Base-by-base conservation (phyloP, 1,140 invertebrate genomes). In the Lordiphosa stackelbergi region DNA sequence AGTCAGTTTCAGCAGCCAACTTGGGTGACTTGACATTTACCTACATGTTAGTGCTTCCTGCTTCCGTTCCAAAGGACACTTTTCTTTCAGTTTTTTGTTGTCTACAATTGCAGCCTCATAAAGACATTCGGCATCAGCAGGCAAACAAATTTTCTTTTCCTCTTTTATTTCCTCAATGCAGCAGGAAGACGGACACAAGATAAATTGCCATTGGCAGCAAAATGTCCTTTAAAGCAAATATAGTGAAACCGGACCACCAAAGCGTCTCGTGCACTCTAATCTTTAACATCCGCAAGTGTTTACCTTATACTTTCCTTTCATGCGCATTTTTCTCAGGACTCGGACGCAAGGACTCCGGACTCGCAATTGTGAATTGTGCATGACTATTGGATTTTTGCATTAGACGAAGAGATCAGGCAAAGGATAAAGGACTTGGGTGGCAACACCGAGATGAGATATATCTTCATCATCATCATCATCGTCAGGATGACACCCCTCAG, bases 161-260 rank as follows among this genome's bases (percentile, higher is more conserved):
- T 31, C 19, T 75, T 64, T 58, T 68, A 75, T 75, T 64, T 68
- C 53, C 75, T 57, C 53, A 52, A 28, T 69, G 41, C 61, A 52
- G 57, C 24, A 51, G 64, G 36, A 52, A 54, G 38, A 70, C 45
- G 47, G 36, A 54, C 53, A 59, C 51, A 81, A 83, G 75, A 79
- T 83, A 73, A 79, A 83, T 83, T 68, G 75, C 66, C 77, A 37
- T 56, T 69, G 78, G 77, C 74, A 71, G 65, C 38, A 60, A 70
- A 83, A 68, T 79, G 71, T 79, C 75, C 75, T 83, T 79, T 79
- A 83, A 83, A 75, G 77, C 77, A 71, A 79, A 79, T 53, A 68
- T 16, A 53, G 42, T 57, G 46, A 71, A 60, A 59, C 54, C 56
- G 64, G 73, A 77, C 73, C 69, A 77, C 73, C 71, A 65, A 46